Percentiles rank a stretch among this genome's conserved stretches.
These are phyloP conservation scores for Odobenus rosmarus DNA, from an alignment of 2,113 vertebrate species.

Conservation along the genomic window DNA sequence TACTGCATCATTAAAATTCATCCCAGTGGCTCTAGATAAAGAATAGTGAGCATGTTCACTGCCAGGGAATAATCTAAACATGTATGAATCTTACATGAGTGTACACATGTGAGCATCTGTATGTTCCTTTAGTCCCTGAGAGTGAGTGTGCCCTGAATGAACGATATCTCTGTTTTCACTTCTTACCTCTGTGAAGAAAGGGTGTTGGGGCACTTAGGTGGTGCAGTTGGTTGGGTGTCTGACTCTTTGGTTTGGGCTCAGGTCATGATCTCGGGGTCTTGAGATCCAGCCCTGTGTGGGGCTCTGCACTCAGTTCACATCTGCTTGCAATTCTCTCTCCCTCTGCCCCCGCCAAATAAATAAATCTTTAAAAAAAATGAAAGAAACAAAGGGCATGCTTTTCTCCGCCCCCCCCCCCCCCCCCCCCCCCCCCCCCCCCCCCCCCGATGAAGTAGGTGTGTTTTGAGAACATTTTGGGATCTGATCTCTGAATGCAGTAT, in stretches of 20 bases:
- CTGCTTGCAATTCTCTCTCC: not conserved
- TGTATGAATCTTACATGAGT: rapidly evolving
- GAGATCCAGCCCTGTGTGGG: not conserved
- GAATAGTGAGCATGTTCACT: not conserved
- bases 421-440: too few species aligned
- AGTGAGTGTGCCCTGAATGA: not conserved
- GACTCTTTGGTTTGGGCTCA: not conserved
- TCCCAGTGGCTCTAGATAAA: not conserved
- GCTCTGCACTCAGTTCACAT: rapidly evolving
- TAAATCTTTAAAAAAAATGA: not conserved
- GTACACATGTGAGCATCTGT: rapidly evolving
- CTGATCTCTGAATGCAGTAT: not conserved
- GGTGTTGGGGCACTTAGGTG: not conserved
- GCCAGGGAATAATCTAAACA: not conserved
- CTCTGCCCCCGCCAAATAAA: not conserved
- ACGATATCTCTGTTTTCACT: too few species aligned
- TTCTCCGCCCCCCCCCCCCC: too few species aligned
- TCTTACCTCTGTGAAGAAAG: not conserved
- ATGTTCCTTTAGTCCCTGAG: not conserved
- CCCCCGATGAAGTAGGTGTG: not conserved
- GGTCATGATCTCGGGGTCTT: not conserved
- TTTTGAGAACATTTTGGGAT: not conserved
- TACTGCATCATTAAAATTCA: too few species aligned
- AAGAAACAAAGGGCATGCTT: not conserved
- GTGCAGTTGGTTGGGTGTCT: not conserved